phyloP scores from a whole-genome alignment of 2,113 vertebrate species.

The Pygoscelis adeliae region DNA sequence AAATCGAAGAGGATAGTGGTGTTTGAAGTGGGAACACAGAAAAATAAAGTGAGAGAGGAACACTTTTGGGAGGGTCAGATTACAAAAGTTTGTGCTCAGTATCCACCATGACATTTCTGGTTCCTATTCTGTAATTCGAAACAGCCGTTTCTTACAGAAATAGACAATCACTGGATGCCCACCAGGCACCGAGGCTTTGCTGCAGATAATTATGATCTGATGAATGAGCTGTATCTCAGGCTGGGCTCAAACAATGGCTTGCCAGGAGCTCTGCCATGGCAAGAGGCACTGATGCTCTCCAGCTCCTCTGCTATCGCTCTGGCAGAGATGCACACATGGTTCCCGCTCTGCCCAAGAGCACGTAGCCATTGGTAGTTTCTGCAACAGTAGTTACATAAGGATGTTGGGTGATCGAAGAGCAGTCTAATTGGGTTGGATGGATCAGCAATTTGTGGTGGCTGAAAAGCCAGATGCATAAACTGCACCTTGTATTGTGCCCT shows the following conservation, averaged over 20 bases:
- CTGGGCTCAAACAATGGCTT: constrained; percentile 14
- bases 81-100: background rate
- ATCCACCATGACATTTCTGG: constrained; percentile 43
- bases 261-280: constrained; percentile 23
- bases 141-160: constrained; percentile 7
- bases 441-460: background rate
- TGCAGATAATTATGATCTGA: constrained; percentile 35
- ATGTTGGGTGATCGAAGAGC: background rate
- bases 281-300: background rate
- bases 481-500: background rate
- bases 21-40: constrained; percentile 28
- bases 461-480: background rate
- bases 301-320: background rate
- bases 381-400: background rate
- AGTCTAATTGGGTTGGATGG: background rate
- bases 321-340: background rate
- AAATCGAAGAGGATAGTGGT: background rate
- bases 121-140: constrained; percentile 32
- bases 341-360: background rate
- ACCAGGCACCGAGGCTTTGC: constrained; percentile 7
- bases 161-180: constrained; percentile 56
- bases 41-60: constrained; percentile 23
- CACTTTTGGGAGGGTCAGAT: background rate
- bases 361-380: background rate
- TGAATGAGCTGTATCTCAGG: background rate